A percentile compares a stretch with the other conserved stretches of the same genome.
Conservation (phyloP, 2,113 vertebrate genomes). For the Tragulus kanchil region DNA sequence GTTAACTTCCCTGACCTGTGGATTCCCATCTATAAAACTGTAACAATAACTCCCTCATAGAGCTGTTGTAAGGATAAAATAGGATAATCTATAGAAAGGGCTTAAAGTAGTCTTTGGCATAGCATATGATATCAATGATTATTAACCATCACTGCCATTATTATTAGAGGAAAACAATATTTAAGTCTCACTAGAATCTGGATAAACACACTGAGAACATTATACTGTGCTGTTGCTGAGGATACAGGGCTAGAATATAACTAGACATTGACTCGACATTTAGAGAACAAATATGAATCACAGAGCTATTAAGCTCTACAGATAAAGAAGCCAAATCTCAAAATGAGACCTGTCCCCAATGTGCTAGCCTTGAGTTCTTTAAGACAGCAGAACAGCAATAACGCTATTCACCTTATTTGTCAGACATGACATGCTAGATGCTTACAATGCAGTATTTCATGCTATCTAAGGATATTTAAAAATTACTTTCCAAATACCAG, state of each 20-base stretch:
- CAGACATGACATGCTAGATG: neutral
- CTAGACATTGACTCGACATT: slow-evolving; percentile 44
- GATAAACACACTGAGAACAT: neutral
- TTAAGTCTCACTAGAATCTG: neutral
- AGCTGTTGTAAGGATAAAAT: neutral
- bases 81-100: neutral
- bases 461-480: neutral
- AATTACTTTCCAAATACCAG: neutral
- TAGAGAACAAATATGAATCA: slow-evolving; percentile 15
- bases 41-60: neutral
- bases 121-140: neutral
- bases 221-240: neutral
- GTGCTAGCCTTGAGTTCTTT: neutral
- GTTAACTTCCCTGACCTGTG: neutral
- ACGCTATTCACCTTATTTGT: neutral
- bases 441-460: neutral
- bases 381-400: neutral
- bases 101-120: neutral
- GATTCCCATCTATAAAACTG: neutral
- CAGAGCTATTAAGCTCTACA: neutral
- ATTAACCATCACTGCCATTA: neutral
- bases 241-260: neutral
- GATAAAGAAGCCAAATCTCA: slow-evolving; percentile 17
- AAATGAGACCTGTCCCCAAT: neutral
- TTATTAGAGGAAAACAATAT: neutral